Percentiles rank a stretch among this genome's conserved stretches.
Evolutionary conservation across 2,888 invertebrate genomes (phyloP).

Genomic region (Pecten maximus): DNA sequence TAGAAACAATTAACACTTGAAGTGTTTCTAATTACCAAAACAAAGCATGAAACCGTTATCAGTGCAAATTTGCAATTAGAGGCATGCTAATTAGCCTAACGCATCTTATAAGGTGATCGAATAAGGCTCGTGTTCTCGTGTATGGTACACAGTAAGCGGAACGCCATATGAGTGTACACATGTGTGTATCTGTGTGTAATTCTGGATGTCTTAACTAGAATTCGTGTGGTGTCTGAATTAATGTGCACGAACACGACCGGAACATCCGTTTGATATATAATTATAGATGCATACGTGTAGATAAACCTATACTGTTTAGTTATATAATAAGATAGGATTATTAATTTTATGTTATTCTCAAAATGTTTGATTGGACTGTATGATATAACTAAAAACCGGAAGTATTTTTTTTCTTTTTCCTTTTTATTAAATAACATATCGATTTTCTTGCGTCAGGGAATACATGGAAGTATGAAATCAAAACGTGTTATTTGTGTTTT

Average conservation of each 20-base stretch:
- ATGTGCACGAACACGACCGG: not conserved
- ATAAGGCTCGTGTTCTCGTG: not conserved
- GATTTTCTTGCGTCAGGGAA: too few relatives aligned
- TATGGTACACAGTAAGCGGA: not conserved
- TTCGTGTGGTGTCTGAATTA: not conserved
- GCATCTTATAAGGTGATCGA: conserved; percentile 5
- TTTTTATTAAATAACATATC: too few relatives aligned
- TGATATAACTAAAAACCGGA: too few relatives aligned
- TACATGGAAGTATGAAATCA: too few relatives aligned
- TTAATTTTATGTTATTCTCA: too few relatives aligned
- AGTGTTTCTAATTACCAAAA: conserved; percentile 35
- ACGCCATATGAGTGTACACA: not conserved
- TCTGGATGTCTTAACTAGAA: not conserved
- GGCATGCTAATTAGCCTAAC: conserved; percentile 30
- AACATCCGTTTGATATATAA: not conserved
- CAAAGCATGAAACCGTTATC: conserved; percentile 30
- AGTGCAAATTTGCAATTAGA: conserved; percentile 31
- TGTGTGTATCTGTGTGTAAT: not conserved
- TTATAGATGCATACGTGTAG: not conserved
- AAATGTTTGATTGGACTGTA: too few relatives aligned
- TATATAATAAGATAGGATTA: too few relatives aligned
- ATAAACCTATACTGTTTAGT: too few relatives aligned
- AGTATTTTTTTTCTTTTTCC: too few relatives aligned
- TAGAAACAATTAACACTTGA: conserved; percentile 35
- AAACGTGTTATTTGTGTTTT: too few relatives aligned